Evolutionary conservation across 2,888 invertebrate species (phyloP), one percentile per base, ranked within the genome.

Genomic region (Agrypnus murinus): DNA sequence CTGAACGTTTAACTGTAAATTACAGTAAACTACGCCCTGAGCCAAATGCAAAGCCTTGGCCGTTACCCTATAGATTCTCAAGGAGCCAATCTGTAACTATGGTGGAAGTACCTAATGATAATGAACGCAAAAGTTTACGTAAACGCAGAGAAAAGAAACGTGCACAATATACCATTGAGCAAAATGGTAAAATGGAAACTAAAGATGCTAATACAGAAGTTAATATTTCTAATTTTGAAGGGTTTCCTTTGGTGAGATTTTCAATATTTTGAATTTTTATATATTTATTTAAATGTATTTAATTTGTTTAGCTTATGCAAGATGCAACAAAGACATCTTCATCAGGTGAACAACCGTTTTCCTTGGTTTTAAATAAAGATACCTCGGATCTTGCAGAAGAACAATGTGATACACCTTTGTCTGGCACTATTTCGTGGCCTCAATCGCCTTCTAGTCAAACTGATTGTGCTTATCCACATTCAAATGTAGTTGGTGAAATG

Each of bases 21-120:
- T 91, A 89, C 76, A 88, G 89, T 0, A 89, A 92, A 76, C 83
- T 94, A 71, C 89, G 91, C 77, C 92, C 93, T 0, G 84, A 93
- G 79, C 89, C 90, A 1, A 89, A 92, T 82, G 89, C 91, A 10
- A 88, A 90, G 69, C 92, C 92, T 0, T 92, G 92, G 92, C 88
- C 91, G 0, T 85, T 92, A 15, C 91, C 92, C 0, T 90, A 89
- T 78, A 36, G 84, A 72, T 84, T 84, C 73, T 78, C 81, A 3
- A 84, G 82, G 71, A 83, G 81, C 72, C 62, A 80, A 67, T 62
- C 19, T 60, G 48, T 59, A 9, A 10, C 43, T 31, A 45, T 6
- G n/a, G 25, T 31, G 9, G 14, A 19, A n/a, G 64, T 74, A 2
- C 66, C 75, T 1, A 38, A 72, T 15, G 81, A 82, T 45, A 83